Conservation (phyloP, 2,113 vertebrate genomes). For the Nyctibius bracteatus region DNA sequence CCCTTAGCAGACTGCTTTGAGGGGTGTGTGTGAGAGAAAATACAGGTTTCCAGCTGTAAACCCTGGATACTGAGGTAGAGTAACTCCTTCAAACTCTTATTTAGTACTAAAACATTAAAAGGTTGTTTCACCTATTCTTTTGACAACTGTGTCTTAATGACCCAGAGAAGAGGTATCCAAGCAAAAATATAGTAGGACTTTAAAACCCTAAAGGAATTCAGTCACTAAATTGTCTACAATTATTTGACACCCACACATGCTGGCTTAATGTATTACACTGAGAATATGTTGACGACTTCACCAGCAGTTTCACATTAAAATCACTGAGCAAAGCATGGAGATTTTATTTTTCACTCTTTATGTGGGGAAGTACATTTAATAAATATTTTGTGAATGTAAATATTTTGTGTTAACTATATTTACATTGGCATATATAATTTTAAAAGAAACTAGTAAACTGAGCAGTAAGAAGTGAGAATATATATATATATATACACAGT, state of each 20-base stretch:
- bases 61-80: not conserved
- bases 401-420: slow-evolving; percentile 26
- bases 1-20: not conserved
- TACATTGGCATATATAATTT: not conserved
- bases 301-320: slow-evolving; percentile 3
- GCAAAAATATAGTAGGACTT: slow-evolving; percentile 10
- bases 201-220: slow-evolving; percentile 41
- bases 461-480: not conserved
- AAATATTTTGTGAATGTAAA: slow-evolving; percentile 17
- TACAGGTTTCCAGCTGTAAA: not conserved
- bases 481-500: not conserved
- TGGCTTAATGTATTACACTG: not conserved
- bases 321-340: not conserved
- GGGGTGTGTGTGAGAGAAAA: not conserved
- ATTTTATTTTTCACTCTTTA: not conserved
- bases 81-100: slow-evolving; percentile 17
- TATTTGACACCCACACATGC: slow-evolving; percentile 1
- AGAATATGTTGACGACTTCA: not conserved
- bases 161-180: slow-evolving; percentile 43
- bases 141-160: slow-evolving; percentile 40
- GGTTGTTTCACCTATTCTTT: slow-evolving; percentile 46
- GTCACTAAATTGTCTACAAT: slow-evolving; percentile 34
- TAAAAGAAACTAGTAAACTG: not conserved
- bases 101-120: slow-evolving; percentile 45
- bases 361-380: not conserved